Conservation (phyloP, 1,140 invertebrate genomes). For the Eumeta japonica region DNA sequence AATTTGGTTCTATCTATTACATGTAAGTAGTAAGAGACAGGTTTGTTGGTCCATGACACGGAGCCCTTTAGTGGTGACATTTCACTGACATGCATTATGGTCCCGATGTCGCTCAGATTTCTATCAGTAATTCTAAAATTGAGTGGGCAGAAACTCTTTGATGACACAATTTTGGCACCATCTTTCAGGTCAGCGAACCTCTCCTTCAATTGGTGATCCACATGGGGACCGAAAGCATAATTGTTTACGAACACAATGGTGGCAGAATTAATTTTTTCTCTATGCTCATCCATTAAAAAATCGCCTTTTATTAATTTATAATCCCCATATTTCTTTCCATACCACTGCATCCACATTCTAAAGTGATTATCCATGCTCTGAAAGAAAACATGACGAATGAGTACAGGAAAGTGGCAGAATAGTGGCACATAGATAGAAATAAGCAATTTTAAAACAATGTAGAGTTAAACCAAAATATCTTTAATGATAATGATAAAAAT, state of each 20-base stretch:
- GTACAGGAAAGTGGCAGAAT: too few species aligned
- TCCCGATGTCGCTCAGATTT: slow-evolving; percentile 87
- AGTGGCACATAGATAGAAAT: background rate
- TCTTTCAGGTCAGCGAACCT: slow-evolving; percentile 94
- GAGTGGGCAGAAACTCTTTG: slow-evolving; percentile 95
- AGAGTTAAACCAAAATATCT: background rate
- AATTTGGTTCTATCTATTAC: slow-evolving; percentile 94
- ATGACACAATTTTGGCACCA: slow-evolving; percentile 95
- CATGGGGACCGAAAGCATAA: slow-evolving; percentile 95
- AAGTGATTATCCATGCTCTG: slow-evolving; percentile 89
- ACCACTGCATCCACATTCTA: slow-evolving; percentile 94
- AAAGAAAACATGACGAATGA: too few species aligned
- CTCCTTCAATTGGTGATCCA: slow-evolving; percentile 95
- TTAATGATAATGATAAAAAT: too few species aligned
- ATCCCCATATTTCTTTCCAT: slow-evolving; percentile 89
- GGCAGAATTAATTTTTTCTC: slow-evolving; percentile 88
- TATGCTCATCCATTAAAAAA: slow-evolving; percentile 87
- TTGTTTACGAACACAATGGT: slow-evolving; percentile 98
- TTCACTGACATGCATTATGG: slow-evolving; percentile 97
- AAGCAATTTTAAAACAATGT: background rate
- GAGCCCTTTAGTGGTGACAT: slow-evolving; percentile 92
- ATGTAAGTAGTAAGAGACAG: slow-evolving; percentile 96
- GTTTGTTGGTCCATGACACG: slow-evolving; percentile 97
- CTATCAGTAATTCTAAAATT: slow-evolving; percentile 96
- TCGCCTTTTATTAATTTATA: slow-evolving; percentile 92